phyloP scores from a whole-genome alignment of 1,140 invertebrate genomes.

The Drosophila repleta region DNA sequence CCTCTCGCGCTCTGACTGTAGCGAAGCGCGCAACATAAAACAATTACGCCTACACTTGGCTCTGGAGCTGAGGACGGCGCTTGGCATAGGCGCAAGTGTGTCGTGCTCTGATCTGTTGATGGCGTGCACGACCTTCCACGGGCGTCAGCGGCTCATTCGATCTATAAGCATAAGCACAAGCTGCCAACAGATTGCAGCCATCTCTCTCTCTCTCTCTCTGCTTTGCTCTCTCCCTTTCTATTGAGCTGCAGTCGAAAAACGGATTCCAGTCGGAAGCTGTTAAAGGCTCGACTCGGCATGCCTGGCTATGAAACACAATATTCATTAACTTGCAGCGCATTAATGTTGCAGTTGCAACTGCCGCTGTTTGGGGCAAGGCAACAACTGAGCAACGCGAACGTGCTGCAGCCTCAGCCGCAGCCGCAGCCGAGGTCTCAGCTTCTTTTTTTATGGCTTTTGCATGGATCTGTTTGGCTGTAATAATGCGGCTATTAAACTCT shows the following conservation, averaged over 20 bases:
- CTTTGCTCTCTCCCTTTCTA: constrained; percentile 18
- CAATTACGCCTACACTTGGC: constrained; percentile 77
- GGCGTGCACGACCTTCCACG: constrained; percentile 67
- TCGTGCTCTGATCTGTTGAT: constrained; percentile 65
- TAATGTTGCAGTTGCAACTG: constrained; percentile 63
- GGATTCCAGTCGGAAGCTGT: constrained; percentile 79
- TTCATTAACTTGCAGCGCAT: constrained; percentile 79
- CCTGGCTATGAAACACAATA: constrained; percentile 80
- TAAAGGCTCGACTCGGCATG: constrained; percentile 58
- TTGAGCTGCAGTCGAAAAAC: constrained; percentile 51
- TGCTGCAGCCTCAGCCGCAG: constrained; percentile 9
- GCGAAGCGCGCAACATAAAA: constrained; percentile 75
- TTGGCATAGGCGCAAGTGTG: constrained; percentile 55
- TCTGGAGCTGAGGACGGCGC: constrained; percentile 35
- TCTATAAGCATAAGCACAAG: constrained; percentile 9
- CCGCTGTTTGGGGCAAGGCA: constrained; percentile 13
- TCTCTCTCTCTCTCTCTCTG: background rate
- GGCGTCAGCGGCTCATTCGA: constrained; percentile 11
- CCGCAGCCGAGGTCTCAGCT: constrained; percentile 14
- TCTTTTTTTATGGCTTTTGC: constrained; percentile 65
- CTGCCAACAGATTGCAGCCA: constrained; percentile 7
- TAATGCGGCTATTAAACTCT: constrained; percentile 75
- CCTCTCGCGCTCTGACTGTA: constrained; percentile 15
- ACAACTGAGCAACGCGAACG: constrained; percentile 49
- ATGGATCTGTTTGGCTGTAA: constrained; percentile 72